Conservation (phyloP, 2,113 vertebrate genomes). For the Trochalopteron elliotii region DNA sequence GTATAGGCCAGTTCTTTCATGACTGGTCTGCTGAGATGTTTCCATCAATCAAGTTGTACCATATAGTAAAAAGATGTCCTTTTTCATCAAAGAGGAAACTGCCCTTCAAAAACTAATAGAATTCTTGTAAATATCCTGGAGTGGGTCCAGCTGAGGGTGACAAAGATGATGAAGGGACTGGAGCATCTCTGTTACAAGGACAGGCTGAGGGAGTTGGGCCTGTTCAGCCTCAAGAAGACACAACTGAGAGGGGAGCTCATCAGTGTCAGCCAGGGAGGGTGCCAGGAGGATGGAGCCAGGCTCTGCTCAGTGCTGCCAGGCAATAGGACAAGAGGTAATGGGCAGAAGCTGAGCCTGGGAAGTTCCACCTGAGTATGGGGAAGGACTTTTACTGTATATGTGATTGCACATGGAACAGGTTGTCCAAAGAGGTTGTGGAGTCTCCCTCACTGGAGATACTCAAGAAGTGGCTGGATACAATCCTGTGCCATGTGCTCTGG, state of each 20-base stretch:
- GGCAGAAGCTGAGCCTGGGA: not conserved
- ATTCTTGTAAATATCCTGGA: not conserved
- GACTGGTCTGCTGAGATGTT: not conserved
- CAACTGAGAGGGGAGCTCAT: not conserved
- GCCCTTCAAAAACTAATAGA: not conserved
- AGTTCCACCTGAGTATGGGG: not conserved
- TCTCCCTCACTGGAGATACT: not conserved
- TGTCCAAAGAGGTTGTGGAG: not conserved
- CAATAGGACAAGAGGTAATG: not conserved
- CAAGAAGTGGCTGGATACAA: not conserved
- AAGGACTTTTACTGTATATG: not conserved
- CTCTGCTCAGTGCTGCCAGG: not conserved
- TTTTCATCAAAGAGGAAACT: not conserved
- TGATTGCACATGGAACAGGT: not conserved
- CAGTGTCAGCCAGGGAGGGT: not conserved
- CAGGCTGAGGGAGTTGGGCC: not conserved
- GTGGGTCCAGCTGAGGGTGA: not conserved
- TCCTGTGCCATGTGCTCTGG: not conserved
- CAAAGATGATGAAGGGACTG: not conserved
- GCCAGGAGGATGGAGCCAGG: not conserved
- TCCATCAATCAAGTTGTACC: not conserved
- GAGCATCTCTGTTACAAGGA: rapidly evolving
- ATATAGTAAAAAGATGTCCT: not conserved
- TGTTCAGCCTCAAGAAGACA: not conserved
- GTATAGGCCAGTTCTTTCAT: not conserved